These are phyloP conservation scores for Carettochelys insculpta DNA, from an alignment of 2,113 vertebrate species.

Conservation along the genomic window DNA sequence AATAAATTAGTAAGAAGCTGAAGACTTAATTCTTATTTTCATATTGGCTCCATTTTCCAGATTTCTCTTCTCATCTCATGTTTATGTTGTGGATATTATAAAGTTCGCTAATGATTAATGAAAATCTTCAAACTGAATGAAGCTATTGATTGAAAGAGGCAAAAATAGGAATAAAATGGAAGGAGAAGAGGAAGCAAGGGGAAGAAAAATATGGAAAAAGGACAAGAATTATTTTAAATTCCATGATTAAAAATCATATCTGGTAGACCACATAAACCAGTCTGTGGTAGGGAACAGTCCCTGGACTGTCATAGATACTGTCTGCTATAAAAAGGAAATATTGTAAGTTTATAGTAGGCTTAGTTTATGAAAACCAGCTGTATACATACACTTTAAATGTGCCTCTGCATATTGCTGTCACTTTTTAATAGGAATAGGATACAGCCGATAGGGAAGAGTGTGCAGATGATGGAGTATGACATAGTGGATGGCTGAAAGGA, in stretches of 20 bases:
- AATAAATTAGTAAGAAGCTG: not conserved
- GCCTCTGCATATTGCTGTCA: not conserved
- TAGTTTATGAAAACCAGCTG: not conserved
- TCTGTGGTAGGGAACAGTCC: not conserved
- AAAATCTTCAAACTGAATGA: not conserved
- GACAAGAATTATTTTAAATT: not conserved
- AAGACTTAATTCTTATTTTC: not conserved
- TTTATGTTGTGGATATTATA: not conserved
- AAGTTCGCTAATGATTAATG: not conserved
- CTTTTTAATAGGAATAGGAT: not conserved
- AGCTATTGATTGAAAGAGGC: not conserved
- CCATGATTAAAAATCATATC: not conserved
- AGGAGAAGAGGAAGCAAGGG: not conserved
- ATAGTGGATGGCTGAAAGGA: not conserved
- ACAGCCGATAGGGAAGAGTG: not conserved
- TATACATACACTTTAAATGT: not conserved
- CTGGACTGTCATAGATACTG: not conserved
- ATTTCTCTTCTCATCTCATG: not conserved
- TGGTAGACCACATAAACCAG: not conserved
- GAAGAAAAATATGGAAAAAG: not conserved
- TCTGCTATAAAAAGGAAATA: not conserved
- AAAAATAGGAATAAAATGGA: not conserved
- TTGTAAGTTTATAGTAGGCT: too few species aligned
- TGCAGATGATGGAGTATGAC: not conserved
- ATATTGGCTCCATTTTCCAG: not conserved